These are phyloP conservation scores for Gobius niger DNA, from an alignment of 2,113 vertebrate genomes.

Conservation along the genomic window DNA sequence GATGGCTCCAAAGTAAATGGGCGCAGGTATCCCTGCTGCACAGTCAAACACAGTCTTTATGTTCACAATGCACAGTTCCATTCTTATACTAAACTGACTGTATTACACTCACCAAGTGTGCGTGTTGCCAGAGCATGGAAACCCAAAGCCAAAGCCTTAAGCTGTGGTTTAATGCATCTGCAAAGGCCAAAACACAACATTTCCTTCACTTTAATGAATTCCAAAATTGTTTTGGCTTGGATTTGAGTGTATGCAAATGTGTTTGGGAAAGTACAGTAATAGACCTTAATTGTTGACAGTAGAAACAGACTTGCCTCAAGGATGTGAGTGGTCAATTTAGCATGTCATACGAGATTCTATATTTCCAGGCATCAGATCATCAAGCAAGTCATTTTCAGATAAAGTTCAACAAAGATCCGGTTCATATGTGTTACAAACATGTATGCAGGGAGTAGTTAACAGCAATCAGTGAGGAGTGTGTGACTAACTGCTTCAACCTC, in stretches of 20 bases:
- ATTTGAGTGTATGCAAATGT: too few relatives aligned
- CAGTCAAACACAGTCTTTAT: neutral
- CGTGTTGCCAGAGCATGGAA: slow-evolving; percentile 86
- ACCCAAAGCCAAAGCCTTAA: slow-evolving; percentile 89
- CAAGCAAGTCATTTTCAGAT: slow-evolving; percentile 4
- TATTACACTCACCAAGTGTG: slow-evolving; percentile 82
- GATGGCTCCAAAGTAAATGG: slow-evolving; percentile 87
- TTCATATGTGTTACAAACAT: slow-evolving; percentile 11
- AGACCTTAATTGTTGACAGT: slow-evolving; percentile 3
- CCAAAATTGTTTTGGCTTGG: too few relatives aligned
- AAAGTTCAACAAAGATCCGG: neutral
- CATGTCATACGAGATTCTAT: neutral
- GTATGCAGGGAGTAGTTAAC: neutral
- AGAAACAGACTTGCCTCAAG: neutral
- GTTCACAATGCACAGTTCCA: neutral
- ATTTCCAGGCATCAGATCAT: slow-evolving; percentile 3
- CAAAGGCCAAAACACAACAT: neutral
- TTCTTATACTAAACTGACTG: neutral
- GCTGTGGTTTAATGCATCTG: slow-evolving; percentile 87
- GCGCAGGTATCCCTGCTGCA: slow-evolving; percentile 83
- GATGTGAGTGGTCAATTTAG: neutral
- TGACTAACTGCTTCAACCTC: neutral
- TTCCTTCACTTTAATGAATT: neutral
- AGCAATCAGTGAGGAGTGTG: neutral
- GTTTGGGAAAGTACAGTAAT: neutral